Percentiles rank a stretch among this genome's conserved stretches.
phyloP scores from a whole-genome alignment of 2,113 vertebrate genomes.

The Nestor notabilis region DNA sequence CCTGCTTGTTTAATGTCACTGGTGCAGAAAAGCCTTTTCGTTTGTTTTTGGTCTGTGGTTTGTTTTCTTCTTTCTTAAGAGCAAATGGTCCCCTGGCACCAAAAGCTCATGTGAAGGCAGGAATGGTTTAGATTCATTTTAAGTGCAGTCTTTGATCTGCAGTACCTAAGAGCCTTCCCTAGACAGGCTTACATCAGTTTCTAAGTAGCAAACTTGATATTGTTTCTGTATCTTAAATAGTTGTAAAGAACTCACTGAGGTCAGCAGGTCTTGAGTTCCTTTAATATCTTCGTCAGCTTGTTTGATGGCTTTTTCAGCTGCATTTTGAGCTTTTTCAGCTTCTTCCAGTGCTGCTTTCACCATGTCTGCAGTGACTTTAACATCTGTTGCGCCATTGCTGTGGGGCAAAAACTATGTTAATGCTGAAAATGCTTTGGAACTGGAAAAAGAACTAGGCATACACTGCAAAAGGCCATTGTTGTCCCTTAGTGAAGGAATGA shows the following conservation, averaged over 20 bases:
- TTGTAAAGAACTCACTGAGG: constrained; percentile 78
- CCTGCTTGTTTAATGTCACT: neutral
- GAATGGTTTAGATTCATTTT: neutral
- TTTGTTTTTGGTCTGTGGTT: no score
- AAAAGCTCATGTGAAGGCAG: neutral
- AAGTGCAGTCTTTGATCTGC: neutral
- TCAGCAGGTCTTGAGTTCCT: constrained; percentile 87
- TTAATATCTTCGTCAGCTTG: constrained; percentile 89
- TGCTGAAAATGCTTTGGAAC: neutral
- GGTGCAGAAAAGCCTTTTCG: neutral
- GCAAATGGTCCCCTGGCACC: neutral
- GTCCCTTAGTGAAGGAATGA: neutral
- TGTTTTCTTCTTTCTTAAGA: neutral
- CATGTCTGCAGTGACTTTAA: constrained; percentile 85
- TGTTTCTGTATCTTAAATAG: neutral
- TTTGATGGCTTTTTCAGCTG: constrained; percentile 87
- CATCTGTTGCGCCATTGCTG: constrained; percentile 86
- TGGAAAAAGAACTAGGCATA: neutral
- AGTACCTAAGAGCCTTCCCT: neutral
- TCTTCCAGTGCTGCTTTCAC: constrained; percentile 90
- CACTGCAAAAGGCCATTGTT: neutral
- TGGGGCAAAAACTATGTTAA: neutral
- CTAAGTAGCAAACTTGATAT: neutral
- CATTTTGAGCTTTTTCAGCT: constrained; percentile 86
- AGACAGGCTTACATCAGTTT: neutral